Conservation (phyloP, 2,888 invertebrate genomes). For the Cephus pulcher region DNA sequence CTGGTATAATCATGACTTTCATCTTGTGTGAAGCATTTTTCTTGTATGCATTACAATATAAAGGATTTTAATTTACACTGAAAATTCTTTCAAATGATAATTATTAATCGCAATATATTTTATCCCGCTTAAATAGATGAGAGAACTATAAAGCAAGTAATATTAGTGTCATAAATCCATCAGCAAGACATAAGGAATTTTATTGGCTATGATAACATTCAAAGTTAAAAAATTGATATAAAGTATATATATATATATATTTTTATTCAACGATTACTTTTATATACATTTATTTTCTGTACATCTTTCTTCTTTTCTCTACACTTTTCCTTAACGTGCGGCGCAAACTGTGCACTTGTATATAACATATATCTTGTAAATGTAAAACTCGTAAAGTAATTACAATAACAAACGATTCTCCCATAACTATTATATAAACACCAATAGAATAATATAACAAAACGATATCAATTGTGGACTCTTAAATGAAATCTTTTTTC, state of each 20-base stretch:
- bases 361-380: conserved; percentile 6
- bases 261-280: conserved; percentile 2
- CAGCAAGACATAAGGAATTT: neutral
- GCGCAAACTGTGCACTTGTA: conserved; percentile 16
- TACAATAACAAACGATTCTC: conserved; percentile 1
- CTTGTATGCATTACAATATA: neutral
- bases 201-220: neutral
- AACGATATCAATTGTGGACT: neutral
- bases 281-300: neutral
- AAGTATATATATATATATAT: neutral
- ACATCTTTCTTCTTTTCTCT: neutral
- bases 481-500: neutral
- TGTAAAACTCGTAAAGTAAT: neutral
- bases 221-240: neutral
- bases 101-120: neutral
- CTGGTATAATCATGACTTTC: neutral
- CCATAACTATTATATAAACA: conserved; percentile 2
- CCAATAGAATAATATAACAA: neutral
- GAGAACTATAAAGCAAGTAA: too few species aligned
- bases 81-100: neutral
- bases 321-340: neutral
- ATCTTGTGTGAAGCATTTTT: neutral
- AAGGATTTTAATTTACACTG: neutral
- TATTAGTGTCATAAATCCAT: neutral
- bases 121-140: neutral